Evolutionary conservation across 2,113 vertebrate species (phyloP), one percentile per base, ranked within the genome.

Genomic region (Cnemophilus loriae): DNA sequence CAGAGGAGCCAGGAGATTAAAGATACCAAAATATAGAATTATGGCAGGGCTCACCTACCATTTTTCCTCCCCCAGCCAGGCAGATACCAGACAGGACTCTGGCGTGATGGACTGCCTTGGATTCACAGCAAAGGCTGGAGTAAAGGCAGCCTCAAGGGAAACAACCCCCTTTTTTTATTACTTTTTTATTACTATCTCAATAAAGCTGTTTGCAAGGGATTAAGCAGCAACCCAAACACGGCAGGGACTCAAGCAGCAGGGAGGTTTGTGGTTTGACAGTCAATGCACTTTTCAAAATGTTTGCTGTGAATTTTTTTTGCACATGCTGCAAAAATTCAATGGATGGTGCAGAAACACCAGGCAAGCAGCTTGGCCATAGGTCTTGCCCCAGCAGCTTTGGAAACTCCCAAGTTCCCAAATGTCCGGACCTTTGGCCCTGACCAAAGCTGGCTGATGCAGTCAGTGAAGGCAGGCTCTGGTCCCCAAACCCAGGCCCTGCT

Each of bases 131-230:
- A 56, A 71, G 33, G 39, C 24, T 5, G 57, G 18, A 92, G 26
- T 9, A 73, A 64, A 87, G 56, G 64, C 55, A 57, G 47, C 52
- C 71, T 61, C 6, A 3, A 87, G 83, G 50, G 79, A 86, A 83
- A 30, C 22, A 59, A 37, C 6, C 3, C 16, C 8, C 4, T 7
- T 19, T 55, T 50, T 63, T 56, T 33, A 90, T 77, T 77, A 56
- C 56, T 84, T 28, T 84, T 76, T 77, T 63, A 77, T 90, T 77
- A 20, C 52, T 56, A 53, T 71, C 56, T 91, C 71, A 80, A 68
- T 84, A 75, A 88, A 96, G 81, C 63, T 69, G 57, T 79, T 89
- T 90, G 82, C 74, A 75, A 94, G 80, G 4, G 17, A 83, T 95
- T 89, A 91, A 90, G 47, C 67, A 59, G 33, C 52, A 71, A 50